Evolutionary conservation across 2,888 invertebrate species (phyloP).

Genomic region (Leptinotarsa juncta): DNA sequence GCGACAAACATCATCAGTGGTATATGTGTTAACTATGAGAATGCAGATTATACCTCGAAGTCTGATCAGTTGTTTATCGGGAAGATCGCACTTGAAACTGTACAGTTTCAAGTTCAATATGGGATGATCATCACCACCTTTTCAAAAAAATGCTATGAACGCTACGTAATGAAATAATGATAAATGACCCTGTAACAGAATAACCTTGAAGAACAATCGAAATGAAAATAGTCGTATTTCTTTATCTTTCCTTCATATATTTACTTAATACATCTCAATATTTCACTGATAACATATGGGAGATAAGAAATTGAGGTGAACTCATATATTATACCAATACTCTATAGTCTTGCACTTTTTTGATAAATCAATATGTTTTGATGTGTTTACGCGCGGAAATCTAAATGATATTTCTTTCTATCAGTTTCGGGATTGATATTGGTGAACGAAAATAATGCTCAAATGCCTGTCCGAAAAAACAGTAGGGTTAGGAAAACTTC

Average conservation of each 20-base stretch:
- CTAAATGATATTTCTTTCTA: neutral
- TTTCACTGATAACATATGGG: conserved; percentile 1
- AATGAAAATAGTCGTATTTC: conserved; percentile 4
- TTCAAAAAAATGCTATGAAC: no score
- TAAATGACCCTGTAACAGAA: conserved; percentile 1
- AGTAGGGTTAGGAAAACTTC: conserved; percentile 5
- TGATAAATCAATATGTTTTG: neutral
- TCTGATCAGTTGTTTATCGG: no score
- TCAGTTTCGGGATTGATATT: neutral
- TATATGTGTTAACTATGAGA: no score
- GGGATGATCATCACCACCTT: no score
- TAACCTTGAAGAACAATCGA: neutral
- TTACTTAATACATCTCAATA: conserved; percentile 9
- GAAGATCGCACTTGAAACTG: no score
- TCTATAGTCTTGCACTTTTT: neutral
- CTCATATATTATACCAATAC: neutral
- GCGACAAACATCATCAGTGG: no score
- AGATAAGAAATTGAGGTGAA: conserved; percentile 13
- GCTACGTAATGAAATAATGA: neutral
- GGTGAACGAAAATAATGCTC: conserved; percentile 6
- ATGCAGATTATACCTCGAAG: no score
- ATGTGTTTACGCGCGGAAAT: neutral
- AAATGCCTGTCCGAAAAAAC: conserved; percentile 8
- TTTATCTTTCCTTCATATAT: neutral
- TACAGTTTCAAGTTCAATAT: no score